Percentiles rank a stretch among this genome's conserved stretches.
These are phyloP conservation scores for Drosophila ananassae DNA, from an alignment of 1,140 invertebrate species.

Conservation along the genomic window DNA sequence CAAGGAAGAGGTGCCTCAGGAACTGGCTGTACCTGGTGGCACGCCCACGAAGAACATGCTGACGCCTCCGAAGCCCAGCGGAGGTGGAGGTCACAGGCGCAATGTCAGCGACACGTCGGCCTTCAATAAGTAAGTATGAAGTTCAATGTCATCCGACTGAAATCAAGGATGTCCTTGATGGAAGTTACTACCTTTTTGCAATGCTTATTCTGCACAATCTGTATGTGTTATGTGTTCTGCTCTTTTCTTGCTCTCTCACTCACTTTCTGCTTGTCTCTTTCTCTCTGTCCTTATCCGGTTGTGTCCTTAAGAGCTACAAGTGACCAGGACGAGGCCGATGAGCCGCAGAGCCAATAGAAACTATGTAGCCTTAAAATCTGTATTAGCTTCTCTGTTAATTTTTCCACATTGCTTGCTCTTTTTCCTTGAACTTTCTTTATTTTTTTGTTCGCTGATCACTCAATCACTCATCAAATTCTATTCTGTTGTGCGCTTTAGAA, in stretches of 20 bases:
- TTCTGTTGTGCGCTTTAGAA: conserved; percentile 84
- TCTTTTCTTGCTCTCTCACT: conserved; percentile 47
- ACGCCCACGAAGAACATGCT: conserved; percentile 84
- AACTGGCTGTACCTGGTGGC: conserved; percentile 19
- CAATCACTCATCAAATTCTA: conserved; percentile 15
- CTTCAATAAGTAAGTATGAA: conserved; percentile 89
- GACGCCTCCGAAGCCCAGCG: conserved; percentile 67
- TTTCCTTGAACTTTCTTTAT: conserved; percentile 4
- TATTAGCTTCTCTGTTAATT: conserved; percentile 10
- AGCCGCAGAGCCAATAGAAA: conserved; percentile 62
- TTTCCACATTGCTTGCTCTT: conserved; percentile 24
- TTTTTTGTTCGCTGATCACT: conserved; percentile 21
- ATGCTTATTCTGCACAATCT: conserved; percentile 18
- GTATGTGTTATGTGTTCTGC: conserved; percentile 61
- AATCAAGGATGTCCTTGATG: conserved; percentile 6
- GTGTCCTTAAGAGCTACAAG: conserved; percentile 52
- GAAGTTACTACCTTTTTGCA: not conserved
- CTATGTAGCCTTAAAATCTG: conserved; percentile 49
- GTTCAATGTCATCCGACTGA: not conserved
- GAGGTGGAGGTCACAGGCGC: conserved; percentile 87
- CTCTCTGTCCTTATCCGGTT: conserved; percentile 11
- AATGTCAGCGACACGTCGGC: conserved; percentile 95
- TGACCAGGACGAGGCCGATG: conserved; percentile 50
- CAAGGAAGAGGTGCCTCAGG: conserved; percentile 36
- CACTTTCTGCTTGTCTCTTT: conserved; percentile 28